Base-by-base conservation (phyloP, 2,113 vertebrate species). In the Xiphophorus couchianus region DNA sequence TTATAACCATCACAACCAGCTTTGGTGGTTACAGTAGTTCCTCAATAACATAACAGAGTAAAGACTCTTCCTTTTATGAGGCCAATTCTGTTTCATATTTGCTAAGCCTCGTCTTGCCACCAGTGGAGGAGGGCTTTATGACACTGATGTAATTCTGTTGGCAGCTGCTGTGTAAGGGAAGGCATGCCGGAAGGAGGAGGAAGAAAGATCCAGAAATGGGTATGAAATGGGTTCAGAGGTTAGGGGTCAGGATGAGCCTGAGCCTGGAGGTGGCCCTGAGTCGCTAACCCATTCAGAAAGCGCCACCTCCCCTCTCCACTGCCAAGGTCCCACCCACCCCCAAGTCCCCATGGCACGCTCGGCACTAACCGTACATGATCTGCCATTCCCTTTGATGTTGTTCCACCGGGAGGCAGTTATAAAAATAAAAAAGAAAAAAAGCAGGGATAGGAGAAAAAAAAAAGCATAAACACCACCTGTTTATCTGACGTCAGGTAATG, bases 331-430 rank as follows among this genome's bases (percentile, higher is more conserved):
- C 22, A 6, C 7, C 19, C 19, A 3, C 51, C 90, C 69, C 70
- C 68, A 35, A 74, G 84, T 88, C 71, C 70, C 51, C 44, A 76
- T 86, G 89, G 91, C 89, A 91, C 68, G 31, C 90, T 89, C 77
- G 28, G 44, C 73, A 75, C 88, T 91, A 77, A 81, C 76, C 33
- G 80, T 87, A 91, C 91, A 93, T 87, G 88, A 92, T 93, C 90
- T 88, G 86, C 86, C 90, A 93, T 93, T 94, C 91, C 85, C 90
- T 93, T 92, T 93, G 88, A 94, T 87, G 90, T 83, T 81, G 80
- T 78, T 89, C 90, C 88, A 89, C 73, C 0, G 90, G 90, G 93
- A 92, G 73, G 77, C 22, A 3, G 79, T 71, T 82, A 74, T 71
- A 65, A 82, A 82, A 78, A 66, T 64, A 73, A 76, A 72, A 70